A percentile compares a stretch with the other conserved stretches of the same genome.
Evolutionary conservation across 2,888 invertebrate species (phyloP).

Genomic region (Dasysyrphus albostriatus): DNA sequence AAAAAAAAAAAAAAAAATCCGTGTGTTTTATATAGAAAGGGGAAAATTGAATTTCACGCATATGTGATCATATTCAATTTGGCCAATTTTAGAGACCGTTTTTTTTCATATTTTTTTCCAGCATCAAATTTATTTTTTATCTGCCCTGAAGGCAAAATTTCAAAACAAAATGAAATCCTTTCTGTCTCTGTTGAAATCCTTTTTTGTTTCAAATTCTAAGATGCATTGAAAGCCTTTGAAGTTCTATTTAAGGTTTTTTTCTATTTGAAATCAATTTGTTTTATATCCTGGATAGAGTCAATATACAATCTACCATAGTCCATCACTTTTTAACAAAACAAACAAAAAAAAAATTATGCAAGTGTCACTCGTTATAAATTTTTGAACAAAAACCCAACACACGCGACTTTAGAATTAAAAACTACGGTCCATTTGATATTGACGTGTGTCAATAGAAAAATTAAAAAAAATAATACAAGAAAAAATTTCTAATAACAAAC

Average conservation of each 20-base stretch:
- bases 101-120: slow-evolving; percentile 27
- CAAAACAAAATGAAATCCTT: slow-evolving; percentile 29
- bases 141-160: slow-evolving; percentile 5
- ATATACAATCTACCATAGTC: slow-evolving; percentile 23
- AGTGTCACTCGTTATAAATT: slow-evolving; percentile 54
- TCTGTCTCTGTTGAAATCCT: not conserved
- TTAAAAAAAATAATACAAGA: slow-evolving; percentile 47
- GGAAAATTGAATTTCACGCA: slow-evolving; percentile 78
- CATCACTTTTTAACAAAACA: not conserved
- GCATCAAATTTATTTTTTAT: slow-evolving; percentile 8
- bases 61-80: slow-evolving; percentile 78
- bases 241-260: not conserved
- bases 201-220: not conserved
- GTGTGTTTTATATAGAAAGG: slow-evolving; percentile 42
- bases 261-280: not conserved
- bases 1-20: slow-evolving; percentile 29
- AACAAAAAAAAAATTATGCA: slow-evolving; percentile 3
- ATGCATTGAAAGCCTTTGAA: slow-evolving; percentile 18
- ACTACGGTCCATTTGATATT: slow-evolving; percentile 56
- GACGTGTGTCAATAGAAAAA: slow-evolving; percentile 65
- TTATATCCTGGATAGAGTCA: slow-evolving; percentile 14
- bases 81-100: slow-evolving; percentile 75
- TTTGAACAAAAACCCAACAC: slow-evolving; percentile 30
- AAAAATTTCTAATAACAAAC: slow-evolving; percentile 56
- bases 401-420: slow-evolving; percentile 70